These are phyloP conservation scores for Pandemis corylana DNA, from an alignment of 2,888 invertebrate genomes.

Conservation along the genomic window DNA sequence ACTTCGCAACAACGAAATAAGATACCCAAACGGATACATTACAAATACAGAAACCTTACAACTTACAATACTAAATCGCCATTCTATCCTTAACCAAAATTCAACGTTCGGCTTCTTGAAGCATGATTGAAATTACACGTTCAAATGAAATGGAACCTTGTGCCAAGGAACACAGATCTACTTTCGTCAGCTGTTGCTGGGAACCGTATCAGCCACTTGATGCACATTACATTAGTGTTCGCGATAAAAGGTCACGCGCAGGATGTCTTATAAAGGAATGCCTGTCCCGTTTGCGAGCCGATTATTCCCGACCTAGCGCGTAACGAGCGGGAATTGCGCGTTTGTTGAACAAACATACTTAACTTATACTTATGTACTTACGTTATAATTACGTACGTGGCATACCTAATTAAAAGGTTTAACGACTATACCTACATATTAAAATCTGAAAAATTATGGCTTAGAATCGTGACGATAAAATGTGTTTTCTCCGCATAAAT, in stretches of 20 bases:
- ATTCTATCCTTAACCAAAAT: not conserved
- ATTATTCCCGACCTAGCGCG: constrained; percentile 17
- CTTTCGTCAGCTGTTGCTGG: constrained; percentile 6
- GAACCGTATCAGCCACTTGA: constrained; percentile 33
- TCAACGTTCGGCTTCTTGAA: not conserved
- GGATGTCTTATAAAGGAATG: constrained; percentile 42
- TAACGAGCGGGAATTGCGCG: not conserved
- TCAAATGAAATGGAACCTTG: not conserved
- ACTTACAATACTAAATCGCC: constrained; percentile 12
- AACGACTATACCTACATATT: too few relatives aligned
- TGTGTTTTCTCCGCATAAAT: too few relatives aligned
- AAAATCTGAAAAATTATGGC: too few relatives aligned
- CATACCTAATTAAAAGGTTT: too few relatives aligned
- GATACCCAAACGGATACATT: constrained; percentile 17
- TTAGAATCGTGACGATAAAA: too few relatives aligned
- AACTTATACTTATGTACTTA: too few relatives aligned
- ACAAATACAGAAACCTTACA: constrained; percentile 25
- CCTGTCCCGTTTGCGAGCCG: constrained; percentile 28
- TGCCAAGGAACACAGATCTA: constrained; percentile 16
- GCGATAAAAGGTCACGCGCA: constrained; percentile 42
- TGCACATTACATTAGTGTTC: constrained; percentile 39
- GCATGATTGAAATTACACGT: not conserved
- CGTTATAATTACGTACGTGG: too few relatives aligned
- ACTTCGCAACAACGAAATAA: constrained; percentile 9
- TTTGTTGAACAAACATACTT: not conserved